Evolutionary conservation across 2,888 invertebrate species (phyloP).

Genomic region (Drosophila picticornis): DNA sequence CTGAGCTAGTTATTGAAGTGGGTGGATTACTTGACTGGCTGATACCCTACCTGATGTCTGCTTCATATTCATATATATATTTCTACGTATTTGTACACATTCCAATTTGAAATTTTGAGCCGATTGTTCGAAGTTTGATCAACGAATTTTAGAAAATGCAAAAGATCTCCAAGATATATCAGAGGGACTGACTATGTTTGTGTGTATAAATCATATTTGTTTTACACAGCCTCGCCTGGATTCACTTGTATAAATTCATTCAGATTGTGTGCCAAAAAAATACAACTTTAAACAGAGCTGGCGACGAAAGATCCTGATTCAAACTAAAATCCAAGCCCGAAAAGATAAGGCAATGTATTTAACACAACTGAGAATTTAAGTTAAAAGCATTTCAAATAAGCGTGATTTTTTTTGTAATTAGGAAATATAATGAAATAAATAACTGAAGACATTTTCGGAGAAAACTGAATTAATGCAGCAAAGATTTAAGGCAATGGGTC

Average conservation of each 20-base stretch:
- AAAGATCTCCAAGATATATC: neutral
- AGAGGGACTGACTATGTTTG: neutral
- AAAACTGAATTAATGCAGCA: neutral
- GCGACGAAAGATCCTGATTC: neutral
- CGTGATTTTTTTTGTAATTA: neutral
- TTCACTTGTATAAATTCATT: neutral
- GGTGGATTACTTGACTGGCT: neutral
- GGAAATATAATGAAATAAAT: neutral
- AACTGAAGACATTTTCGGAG: slow-evolving; percentile 5
- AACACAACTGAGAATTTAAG: neutral
- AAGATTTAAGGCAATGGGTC: neutral
- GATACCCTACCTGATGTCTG: neutral
- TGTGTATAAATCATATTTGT: neutral
- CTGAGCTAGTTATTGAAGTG: neutral
- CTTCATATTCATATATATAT: too few species aligned
- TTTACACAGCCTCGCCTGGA: accelerated
- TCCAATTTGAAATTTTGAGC: neutral
- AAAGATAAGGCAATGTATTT: neutral
- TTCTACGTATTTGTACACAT: neutral
- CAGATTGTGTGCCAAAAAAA: neutral
- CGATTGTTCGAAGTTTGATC: neutral
- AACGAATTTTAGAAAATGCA: neutral
- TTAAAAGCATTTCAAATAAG: neutral
- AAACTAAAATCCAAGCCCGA: neutral
- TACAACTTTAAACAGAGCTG: neutral